Percentiles rank a stretch among this genome's conserved stretches.
Evolutionary conservation across 2,113 vertebrate genomes (phyloP).

Genomic region (Emydura subglobosa): DNA sequence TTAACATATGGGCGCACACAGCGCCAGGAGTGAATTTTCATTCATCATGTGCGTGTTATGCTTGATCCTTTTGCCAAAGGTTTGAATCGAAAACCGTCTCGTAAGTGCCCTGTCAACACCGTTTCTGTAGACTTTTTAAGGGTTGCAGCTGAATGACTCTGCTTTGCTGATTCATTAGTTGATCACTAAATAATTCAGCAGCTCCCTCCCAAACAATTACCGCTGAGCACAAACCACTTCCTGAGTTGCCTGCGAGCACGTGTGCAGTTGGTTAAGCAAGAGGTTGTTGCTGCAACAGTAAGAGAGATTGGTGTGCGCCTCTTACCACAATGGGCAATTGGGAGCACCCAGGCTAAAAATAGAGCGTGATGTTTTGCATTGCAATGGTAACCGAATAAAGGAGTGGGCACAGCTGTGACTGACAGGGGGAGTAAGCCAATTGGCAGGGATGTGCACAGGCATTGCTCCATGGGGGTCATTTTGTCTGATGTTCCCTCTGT

Average conservation of each 20-base stretch:
- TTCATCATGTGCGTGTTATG: background rate
- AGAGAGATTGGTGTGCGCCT: background rate
- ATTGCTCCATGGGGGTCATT: background rate
- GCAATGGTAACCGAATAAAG: background rate
- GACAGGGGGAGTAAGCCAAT: background rate
- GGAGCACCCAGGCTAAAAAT: conserved; percentile 6
- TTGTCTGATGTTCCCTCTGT: background rate
- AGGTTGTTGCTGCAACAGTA: background rate
- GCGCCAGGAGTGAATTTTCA: conserved; percentile 33
- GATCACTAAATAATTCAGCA: conserved; percentile 67
- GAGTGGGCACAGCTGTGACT: background rate
- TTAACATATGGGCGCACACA: conserved; percentile 40
- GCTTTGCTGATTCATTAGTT: conserved; percentile 61
- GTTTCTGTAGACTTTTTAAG: conserved; percentile 25
- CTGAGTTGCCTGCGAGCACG: conserved; percentile 10
- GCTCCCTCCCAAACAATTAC: conserved; percentile 50
- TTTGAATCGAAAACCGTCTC: background rate
- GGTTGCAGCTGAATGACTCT: conserved; percentile 65
- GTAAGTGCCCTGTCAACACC: background rate
- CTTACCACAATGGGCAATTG: background rate
- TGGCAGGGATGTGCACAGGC: background rate
- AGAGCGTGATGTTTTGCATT: background rate
- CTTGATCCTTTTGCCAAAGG: conserved; percentile 41
- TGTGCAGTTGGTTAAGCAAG: conserved; percentile 26
- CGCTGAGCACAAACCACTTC: conserved; percentile 4